These are phyloP conservation scores for Dermatemys mawii DNA, from an alignment of 2,113 vertebrate species.

Conservation along the genomic window DNA sequence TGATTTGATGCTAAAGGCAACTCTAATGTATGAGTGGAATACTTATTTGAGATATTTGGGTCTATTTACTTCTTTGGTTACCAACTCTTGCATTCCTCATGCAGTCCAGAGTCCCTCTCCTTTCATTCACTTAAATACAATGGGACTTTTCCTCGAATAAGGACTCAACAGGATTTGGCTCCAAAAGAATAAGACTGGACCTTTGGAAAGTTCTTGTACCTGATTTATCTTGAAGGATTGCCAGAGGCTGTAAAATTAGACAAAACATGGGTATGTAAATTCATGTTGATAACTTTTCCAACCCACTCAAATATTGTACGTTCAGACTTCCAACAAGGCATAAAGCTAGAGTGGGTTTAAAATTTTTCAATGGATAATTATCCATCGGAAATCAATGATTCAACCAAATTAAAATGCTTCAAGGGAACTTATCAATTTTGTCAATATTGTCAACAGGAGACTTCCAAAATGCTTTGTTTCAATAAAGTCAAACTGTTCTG, in stretches of 20 bases:
- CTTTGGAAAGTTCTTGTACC: neutral
- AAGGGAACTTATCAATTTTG: too few species aligned
- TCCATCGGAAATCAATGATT: neutral
- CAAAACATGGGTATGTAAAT: neutral
- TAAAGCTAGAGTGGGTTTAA: neutral
- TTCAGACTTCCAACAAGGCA: neutral
- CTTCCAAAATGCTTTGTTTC: too few species aligned
- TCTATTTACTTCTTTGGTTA: neutral
- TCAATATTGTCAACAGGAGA: too few species aligned
- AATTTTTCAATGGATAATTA: neutral
- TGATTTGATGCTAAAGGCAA: neutral
- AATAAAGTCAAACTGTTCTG: too few species aligned
- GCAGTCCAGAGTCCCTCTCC: neutral
- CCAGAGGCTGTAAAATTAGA: neutral
- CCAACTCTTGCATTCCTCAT: neutral
- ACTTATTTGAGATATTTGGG: neutral
- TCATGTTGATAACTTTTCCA: neutral
- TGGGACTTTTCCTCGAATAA: neutral
- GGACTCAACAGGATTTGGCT: rapidly evolving
- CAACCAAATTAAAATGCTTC: too few species aligned
- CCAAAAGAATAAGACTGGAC: neutral
- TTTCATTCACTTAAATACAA: rapidly evolving
- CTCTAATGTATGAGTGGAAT: neutral
- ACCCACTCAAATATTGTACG: neutral
- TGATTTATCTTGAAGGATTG: neutral